phyloP scores from a whole-genome alignment of 2,797 vertebrate species.

The Bucorvus abyssinicus region DNA sequence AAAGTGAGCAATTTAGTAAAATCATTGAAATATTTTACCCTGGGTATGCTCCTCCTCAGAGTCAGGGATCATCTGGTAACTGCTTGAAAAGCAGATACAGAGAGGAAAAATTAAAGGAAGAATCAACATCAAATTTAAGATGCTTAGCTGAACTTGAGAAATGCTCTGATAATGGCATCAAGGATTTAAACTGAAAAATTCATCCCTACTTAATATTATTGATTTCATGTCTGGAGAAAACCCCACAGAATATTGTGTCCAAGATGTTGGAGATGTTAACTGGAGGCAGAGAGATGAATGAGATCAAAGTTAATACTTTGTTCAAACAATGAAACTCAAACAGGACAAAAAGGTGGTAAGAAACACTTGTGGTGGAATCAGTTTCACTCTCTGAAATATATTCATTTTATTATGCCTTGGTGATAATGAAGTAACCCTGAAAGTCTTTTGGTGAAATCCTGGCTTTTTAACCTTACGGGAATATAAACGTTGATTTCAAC shows the following conservation, averaged over 20 bases:
- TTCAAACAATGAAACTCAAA: background rate
- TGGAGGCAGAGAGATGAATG: background rate
- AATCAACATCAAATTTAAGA: background rate
- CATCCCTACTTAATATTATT: constrained; percentile 33
- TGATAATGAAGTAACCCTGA: background rate
- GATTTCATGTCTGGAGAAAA: constrained; percentile 33
- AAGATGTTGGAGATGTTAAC: background rate
- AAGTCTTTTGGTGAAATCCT: background rate
- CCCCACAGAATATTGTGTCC: background rate
- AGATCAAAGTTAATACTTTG: background rate
- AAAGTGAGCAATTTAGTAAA: background rate
- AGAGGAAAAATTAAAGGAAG: background rate
- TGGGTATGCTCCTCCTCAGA: background rate
- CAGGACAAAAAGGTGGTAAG: background rate
- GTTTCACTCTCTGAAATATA: background rate
- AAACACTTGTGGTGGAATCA: background rate
- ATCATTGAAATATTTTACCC: background rate
- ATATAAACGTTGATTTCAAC: background rate
- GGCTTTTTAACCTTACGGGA: background rate
- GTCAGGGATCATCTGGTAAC: background rate
- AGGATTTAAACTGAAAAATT: constrained; percentile 31
- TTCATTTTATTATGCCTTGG: background rate
- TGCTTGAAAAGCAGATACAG: background rate
- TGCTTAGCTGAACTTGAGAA: background rate
- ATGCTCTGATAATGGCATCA: background rate